A percentile compares a stretch with the other conserved stretches of the same genome.
These are phyloP conservation scores for Formica aserva DNA, from an alignment of 2,888 invertebrate genomes.

Conservation along the genomic window DNA sequence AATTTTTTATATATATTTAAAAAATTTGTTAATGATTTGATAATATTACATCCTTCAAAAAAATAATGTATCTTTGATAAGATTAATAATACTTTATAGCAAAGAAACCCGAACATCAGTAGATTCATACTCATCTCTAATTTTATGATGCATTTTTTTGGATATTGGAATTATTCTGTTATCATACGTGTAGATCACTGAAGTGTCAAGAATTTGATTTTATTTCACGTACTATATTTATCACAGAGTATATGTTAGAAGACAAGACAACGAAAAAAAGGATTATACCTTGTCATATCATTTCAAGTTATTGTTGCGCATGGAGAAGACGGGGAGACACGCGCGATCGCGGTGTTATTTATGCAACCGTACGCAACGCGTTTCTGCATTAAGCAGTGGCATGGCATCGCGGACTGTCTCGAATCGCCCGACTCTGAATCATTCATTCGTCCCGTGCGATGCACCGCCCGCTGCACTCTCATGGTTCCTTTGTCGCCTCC, in stretches of 20 bases:
- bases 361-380: conserved; percentile 35
- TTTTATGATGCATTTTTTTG: background rate
- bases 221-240: background rate
- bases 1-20: background rate
- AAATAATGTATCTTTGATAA: background rate
- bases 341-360: conserved; percentile 25
- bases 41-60: background rate
- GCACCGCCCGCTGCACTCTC: conserved; percentile 60
- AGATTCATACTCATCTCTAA: background rate
- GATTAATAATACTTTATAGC: background rate
- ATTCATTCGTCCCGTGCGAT: conserved; percentile 72
- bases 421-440: conserved; percentile 72
- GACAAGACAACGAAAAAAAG: background rate
- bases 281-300: background rate
- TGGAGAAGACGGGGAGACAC: background rate
- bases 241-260: background rate
- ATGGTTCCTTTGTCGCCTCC: conserved; percentile 69
- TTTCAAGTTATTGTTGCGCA: background rate
- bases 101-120: background rate
- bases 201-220: background rate
- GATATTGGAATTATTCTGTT: background rate
- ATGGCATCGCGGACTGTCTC: conserved; percentile 62
- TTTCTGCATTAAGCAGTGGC: conserved; percentile 63
- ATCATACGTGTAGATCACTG: background rate
- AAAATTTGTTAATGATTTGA: background rate